phyloP scores from a whole-genome alignment of 2,797 vertebrate species.

The Apogon hyalosoma region DNA sequence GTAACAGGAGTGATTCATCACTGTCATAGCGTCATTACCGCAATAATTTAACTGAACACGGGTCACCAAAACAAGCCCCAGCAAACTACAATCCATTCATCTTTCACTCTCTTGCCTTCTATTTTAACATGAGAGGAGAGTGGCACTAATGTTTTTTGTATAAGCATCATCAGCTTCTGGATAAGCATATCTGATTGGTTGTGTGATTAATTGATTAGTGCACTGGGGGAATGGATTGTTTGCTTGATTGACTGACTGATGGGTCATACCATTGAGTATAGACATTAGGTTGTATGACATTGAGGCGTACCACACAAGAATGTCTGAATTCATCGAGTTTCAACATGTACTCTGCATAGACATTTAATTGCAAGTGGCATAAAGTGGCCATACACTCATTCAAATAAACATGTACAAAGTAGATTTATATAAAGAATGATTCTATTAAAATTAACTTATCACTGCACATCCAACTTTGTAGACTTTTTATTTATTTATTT shows the following conservation, averaged over 20 bases:
- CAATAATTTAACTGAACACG: constrained; percentile 74
- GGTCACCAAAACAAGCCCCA: constrained; percentile 75
- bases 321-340: background rate
- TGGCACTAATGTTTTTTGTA: constrained; percentile 53
- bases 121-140: constrained; percentile 61
- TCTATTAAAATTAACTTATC: too few species aligned
- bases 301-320: constrained; percentile 6
- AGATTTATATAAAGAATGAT: background rate
- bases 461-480: too few species aligned
- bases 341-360: background rate
- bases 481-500: too few species aligned
- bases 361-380: constrained; percentile 1
- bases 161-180: constrained; percentile 50
- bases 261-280: constrained; percentile 16
- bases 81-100: constrained; percentile 71
- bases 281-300: constrained; percentile 29
- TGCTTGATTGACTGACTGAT: constrained; percentile 66
- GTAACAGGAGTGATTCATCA: constrained; percentile 75
- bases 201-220: constrained; percentile 67
- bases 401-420: background rate
- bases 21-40: constrained; percentile 73
- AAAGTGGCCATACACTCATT: background rate
- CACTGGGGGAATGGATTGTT: constrained; percentile 51
- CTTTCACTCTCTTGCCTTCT: constrained; percentile 51
- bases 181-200: constrained; percentile 61